Conservation (phyloP, 2,113 vertebrate genomes). For the Hippocampus barbouri region DNA sequence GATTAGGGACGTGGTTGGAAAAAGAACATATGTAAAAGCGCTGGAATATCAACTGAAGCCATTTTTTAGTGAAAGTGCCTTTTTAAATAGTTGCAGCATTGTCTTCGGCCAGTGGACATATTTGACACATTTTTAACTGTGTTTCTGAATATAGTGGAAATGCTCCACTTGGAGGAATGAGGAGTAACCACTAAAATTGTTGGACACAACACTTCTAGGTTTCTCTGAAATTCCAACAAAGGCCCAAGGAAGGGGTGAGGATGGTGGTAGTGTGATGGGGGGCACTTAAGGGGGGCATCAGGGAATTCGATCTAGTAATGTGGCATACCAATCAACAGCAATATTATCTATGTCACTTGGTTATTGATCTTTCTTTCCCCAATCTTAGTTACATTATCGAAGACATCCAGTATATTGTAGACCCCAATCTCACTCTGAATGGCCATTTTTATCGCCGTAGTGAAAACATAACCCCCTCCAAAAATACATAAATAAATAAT, state of each 20-base stretch:
- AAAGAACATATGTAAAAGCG: not conserved
- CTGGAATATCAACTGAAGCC: not conserved
- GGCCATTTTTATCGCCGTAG: too few species aligned
- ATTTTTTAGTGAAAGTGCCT: not conserved
- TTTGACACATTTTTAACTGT: not conserved
- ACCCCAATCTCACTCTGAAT: too few species aligned
- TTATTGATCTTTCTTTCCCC: not conserved
- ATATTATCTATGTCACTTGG: too few species aligned
- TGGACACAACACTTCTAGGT: not conserved
- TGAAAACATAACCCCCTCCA: too few species aligned
- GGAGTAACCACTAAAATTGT: not conserved
- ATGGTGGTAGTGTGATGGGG: too few species aligned
- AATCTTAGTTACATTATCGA: not conserved
- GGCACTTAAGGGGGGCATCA: not conserved
- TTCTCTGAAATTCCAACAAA: not conserved
- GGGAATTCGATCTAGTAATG: not conserved
- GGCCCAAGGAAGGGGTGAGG: not conserved
- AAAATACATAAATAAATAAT: too few species aligned
- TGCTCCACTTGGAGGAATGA: not conserved
- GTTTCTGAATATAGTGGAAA: not conserved
- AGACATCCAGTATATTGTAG: not conserved
- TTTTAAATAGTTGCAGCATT: slow-evolving; percentile 1
- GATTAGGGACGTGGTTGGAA: not conserved
- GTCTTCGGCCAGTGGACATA: not conserved
- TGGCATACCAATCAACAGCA: not conserved